A percentile compares a stretch with the other conserved stretches of the same genome.
phyloP scores from a whole-genome alignment of 2,113 vertebrate species.

The Ia io region DNA sequence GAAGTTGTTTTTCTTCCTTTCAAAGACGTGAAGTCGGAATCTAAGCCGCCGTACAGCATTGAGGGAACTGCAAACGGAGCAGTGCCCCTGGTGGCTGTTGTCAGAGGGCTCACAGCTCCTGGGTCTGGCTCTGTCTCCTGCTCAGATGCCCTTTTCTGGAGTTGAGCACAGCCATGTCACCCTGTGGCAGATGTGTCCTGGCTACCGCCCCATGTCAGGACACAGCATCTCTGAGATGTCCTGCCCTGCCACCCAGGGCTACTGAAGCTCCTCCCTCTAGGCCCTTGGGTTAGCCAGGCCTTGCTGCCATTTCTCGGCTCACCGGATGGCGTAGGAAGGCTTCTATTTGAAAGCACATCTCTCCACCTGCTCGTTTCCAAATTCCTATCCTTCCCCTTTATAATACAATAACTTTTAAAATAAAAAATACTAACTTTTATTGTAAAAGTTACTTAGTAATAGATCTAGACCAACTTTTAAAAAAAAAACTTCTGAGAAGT shows the following conservation, averaged over 20 bases:
- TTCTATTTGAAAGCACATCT: background rate
- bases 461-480: background rate
- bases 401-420: background rate
- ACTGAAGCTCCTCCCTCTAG: background rate
- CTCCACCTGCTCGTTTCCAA: background rate
- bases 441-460: background rate
- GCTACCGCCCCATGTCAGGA: background rate
- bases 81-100: rapidly evolving
- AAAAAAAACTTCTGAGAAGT: background rate
- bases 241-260: background rate
- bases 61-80: background rate
- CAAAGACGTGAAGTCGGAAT: background rate
- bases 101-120: background rate
- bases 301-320: background rate
- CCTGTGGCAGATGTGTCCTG: rapidly evolving
- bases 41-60: background rate
- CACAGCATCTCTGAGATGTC: background rate
- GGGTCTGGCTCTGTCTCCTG: background rate
- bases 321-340: rapidly evolving
- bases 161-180: background rate
- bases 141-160: background rate
- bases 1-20: background rate
- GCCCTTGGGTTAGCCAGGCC: background rate
- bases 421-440: background rate
- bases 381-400: background rate